Evolutionary conservation across 2,113 vertebrate genomes (phyloP).

Genomic region (Ginglymostoma cirratum): DNA sequence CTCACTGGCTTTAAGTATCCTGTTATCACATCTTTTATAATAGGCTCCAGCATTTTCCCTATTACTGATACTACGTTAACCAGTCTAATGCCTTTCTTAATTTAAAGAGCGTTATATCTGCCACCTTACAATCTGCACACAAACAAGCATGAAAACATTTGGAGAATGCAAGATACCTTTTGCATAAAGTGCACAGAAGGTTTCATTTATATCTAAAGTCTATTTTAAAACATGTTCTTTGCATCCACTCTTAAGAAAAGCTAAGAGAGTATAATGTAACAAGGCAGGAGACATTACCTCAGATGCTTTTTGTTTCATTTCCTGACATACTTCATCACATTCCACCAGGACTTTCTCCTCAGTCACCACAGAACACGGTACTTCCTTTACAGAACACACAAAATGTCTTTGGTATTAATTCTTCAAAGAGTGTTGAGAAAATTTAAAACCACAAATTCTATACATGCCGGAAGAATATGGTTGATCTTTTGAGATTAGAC

Average conservation of each 20-base stretch:
- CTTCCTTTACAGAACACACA: constrained; percentile 59
- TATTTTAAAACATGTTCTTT: neutral
- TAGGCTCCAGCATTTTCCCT: too few relatives aligned
- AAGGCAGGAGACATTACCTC: constrained; percentile 62
- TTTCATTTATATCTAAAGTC: neutral
- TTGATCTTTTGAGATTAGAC: neutral
- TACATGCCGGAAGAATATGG: neutral
- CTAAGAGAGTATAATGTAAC: constrained; percentile 12
- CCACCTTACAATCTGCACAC: too few relatives aligned
- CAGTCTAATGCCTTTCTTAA: too few relatives aligned
- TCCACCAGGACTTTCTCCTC: constrained; percentile 58
- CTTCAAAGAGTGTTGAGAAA: neutral
- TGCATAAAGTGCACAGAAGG: neutral
- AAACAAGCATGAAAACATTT: neutral
- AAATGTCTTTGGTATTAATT: neutral
- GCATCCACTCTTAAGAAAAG: neutral
- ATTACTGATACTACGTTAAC: too few relatives aligned
- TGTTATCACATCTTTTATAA: too few relatives aligned
- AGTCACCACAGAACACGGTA: constrained; percentile 62
- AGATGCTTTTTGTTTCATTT: constrained; percentile 71
- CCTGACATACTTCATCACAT: constrained; percentile 75
- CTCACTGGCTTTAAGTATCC: too few relatives aligned
- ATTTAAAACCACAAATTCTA: neutral
- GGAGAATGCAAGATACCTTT: neutral
- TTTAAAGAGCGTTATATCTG: too few relatives aligned